Evolutionary conservation across 2,797 vertebrate species (phyloP).

Genomic region (Lepus townsendii): DNA sequence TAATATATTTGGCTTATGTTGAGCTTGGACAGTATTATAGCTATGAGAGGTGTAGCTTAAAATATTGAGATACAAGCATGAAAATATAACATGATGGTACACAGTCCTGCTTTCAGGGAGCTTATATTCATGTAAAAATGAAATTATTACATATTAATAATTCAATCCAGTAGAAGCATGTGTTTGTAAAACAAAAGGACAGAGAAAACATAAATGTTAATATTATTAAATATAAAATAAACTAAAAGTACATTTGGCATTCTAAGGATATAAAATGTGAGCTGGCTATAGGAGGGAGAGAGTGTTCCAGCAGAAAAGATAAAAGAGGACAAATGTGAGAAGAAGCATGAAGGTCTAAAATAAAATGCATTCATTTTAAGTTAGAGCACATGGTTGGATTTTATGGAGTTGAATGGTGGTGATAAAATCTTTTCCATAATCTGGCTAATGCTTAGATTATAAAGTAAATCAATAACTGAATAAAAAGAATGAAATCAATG

Average conservation of each 20-base stretch:
- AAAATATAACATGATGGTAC: background rate
- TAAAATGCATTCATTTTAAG: background rate
- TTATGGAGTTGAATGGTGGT: background rate
- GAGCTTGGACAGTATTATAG: background rate
- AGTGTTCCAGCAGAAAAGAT: background rate
- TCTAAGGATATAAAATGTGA: background rate
- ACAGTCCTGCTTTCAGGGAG: background rate
- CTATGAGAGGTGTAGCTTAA: background rate
- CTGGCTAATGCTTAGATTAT: background rate
- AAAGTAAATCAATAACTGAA: background rate
- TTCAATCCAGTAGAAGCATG: background rate
- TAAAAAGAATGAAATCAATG: background rate
- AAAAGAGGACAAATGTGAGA: background rate
- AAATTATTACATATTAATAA: background rate
- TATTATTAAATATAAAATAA: background rate
- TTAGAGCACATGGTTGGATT: background rate
- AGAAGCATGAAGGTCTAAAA: background rate
- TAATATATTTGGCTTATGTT: conserved; percentile 49
- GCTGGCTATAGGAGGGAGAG: background rate
- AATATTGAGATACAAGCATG: background rate
- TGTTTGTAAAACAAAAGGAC: background rate
- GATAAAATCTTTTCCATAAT: background rate
- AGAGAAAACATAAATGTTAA: background rate
- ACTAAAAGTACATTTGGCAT: background rate
- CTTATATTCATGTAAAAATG: background rate